Conservation (phyloP, 2,797 vertebrate species). For the Acanthurus lineatus region DNA sequence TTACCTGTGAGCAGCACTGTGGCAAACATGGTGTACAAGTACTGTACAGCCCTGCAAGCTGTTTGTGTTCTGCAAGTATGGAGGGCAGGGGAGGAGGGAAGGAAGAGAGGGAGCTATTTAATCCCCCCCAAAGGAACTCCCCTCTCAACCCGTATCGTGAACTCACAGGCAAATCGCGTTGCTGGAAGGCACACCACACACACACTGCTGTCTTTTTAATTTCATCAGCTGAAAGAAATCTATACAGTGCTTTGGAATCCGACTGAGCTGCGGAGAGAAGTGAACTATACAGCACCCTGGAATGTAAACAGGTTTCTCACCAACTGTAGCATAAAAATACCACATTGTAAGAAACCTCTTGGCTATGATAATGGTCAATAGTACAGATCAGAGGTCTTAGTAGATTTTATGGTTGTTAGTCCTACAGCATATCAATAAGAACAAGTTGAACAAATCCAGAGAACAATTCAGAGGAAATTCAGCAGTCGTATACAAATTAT, state of each 20-base stretch:
- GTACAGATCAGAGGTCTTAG: conserved; percentile 83
- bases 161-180: conserved; percentile 88
- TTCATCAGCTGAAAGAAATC: conserved; percentile 90
- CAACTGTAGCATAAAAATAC: conserved; percentile 82
- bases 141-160: conserved; percentile 90
- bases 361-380: conserved; percentile 86
- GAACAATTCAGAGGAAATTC: conserved; percentile 69
- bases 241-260: conserved; percentile 86
- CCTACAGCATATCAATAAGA: conserved; percentile 80
- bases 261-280: conserved; percentile 76
- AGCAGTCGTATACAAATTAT: conserved; percentile 66
- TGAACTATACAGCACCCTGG: conserved; percentile 83
- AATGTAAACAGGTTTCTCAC: conserved; percentile 86
- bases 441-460: conserved; percentile 78
- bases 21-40: conserved; percentile 81
- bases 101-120: conserved; percentile 88
- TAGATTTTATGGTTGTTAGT: conserved; percentile 80
- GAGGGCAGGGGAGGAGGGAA: conserved; percentile 82
- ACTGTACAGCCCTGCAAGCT: conserved; percentile 84
- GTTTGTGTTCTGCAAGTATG: conserved; percentile 83
- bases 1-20: conserved; percentile 85
- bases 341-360: conserved; percentile 79
- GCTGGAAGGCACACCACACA: conserved; percentile 88
- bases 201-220: conserved; percentile 90
- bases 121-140: conserved; percentile 90